These are phyloP conservation scores for Venusia cambrica DNA, from an alignment of 2,888 invertebrate genomes.

Conservation along the genomic window DNA sequence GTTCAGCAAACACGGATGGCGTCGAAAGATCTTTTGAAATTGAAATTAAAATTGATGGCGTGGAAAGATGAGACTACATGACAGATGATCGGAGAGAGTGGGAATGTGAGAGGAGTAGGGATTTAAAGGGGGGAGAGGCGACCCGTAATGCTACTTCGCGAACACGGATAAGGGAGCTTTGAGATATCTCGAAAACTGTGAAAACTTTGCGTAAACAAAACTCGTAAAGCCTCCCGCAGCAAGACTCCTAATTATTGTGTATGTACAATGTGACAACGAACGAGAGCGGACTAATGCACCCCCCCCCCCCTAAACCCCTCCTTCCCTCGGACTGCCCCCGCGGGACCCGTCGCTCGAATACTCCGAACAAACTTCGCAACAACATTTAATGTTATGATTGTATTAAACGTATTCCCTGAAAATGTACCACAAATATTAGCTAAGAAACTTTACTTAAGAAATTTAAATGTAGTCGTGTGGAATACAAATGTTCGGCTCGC, in stretches of 20 bases:
- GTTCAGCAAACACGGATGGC: too few relatives aligned
- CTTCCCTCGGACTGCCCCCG: slow-evolving; percentile 9
- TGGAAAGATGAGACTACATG: too few relatives aligned
- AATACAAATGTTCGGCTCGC: slow-evolving; percentile 12
- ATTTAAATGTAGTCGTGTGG: slow-evolving; percentile 33
- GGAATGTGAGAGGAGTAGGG: too few relatives aligned
- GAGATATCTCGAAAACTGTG: slow-evolving; percentile 19
- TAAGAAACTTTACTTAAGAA: slow-evolving; percentile 56
- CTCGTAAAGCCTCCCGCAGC: slow-evolving; percentile 23
- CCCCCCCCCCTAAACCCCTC: slow-evolving; percentile 18
- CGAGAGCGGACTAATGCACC: slow-evolving; percentile 19
- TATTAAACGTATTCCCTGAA: slow-evolving; percentile 61
- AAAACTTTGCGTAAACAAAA: slow-evolving; percentile 24
- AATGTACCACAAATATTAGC: slow-evolving; percentile 64
- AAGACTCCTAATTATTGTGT: slow-evolving; percentile 27
- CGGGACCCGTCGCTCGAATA: slow-evolving; percentile 13
- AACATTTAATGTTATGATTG: slow-evolving; percentile 63
- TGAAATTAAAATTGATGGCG: too few relatives aligned
- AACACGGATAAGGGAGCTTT: slow-evolving; percentile 20
- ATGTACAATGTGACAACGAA: slow-evolving; percentile 24
- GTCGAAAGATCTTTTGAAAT: too few relatives aligned
- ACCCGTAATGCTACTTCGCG: slow-evolving; percentile 14
- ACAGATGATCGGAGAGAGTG: too few relatives aligned
- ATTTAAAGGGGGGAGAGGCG: too few relatives aligned
- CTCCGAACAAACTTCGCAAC: slow-evolving; percentile 45